Percentiles rank a stretch among this genome's conserved stretches.
These are phyloP conservation scores for Cerceris rybyensis DNA, from an alignment of 2,888 invertebrate genomes.

Conservation along the genomic window DNA sequence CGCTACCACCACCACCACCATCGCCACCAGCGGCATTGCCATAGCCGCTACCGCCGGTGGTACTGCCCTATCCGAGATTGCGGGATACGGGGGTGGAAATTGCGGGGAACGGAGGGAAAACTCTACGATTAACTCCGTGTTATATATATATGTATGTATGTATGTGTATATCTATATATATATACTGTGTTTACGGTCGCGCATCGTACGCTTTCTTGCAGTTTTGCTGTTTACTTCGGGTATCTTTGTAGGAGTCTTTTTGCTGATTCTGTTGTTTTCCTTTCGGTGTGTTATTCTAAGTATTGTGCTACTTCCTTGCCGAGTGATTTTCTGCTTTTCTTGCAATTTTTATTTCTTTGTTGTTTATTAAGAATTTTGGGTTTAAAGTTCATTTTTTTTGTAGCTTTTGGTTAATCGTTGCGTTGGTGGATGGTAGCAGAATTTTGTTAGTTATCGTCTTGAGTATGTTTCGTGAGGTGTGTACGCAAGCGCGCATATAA, in stretches of 20 bases:
- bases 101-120: slow-evolving; percentile 33
- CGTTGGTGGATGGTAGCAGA: too few relatives aligned
- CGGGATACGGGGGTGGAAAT: slow-evolving; percentile 47
- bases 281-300: slow-evolving; percentile 1
- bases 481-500: not conserved
- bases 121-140: slow-evolving; percentile 41
- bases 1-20: slow-evolving; percentile 35
- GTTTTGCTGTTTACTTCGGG: slow-evolving; percentile 25
- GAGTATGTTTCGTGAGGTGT: not conserved
- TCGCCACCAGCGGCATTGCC: slow-evolving; percentile 17
- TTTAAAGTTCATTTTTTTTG: too few relatives aligned
- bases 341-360: too few relatives aligned
- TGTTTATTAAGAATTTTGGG: too few relatives aligned
- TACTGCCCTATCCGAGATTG: slow-evolving; percentile 54
- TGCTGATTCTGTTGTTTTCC: not conserved
- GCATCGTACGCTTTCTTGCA: slow-evolving; percentile 30
- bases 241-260: slow-evolving; percentile 16
- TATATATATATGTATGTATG: too few relatives aligned
- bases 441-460: not conserved
- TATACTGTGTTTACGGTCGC: slow-evolving; percentile 41
- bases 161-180: not conserved
- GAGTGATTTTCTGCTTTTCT: too few relatives aligned
- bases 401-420: too few relatives aligned
- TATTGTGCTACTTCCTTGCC: not conserved
- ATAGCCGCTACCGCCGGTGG: slow-evolving; percentile 25